Conservation (phyloP, 2,113 vertebrate genomes). For the Neofelis nebulosa region DNA sequence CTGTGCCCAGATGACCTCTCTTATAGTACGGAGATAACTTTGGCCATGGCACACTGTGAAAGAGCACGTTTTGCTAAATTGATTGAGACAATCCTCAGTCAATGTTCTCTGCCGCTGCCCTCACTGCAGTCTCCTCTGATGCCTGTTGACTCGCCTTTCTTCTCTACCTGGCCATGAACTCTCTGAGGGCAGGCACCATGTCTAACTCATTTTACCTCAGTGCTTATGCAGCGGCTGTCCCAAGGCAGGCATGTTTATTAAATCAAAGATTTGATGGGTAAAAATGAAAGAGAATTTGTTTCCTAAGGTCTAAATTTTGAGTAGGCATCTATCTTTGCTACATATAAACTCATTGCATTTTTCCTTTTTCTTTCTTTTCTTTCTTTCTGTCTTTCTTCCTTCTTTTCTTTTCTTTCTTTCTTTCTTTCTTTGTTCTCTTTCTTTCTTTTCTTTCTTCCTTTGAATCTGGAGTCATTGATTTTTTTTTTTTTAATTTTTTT, state of each 20-base stretch:
- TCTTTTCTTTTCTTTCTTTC: too few relatives aligned
- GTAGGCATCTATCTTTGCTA: neutral
- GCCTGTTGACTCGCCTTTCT: neutral
- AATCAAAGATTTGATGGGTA: neutral
- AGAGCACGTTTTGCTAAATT: neutral
- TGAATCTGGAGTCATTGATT: neutral
- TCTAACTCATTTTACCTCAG: neutral
- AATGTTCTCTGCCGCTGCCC: neutral
- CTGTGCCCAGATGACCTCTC: neutral
- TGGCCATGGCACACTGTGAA: neutral
- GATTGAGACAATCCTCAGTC: neutral
- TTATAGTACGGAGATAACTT: neutral
- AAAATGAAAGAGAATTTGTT: slow-evolving; percentile 2
- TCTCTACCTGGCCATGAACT: neutral
- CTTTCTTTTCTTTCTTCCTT: too few relatives aligned
- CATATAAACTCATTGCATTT: neutral
- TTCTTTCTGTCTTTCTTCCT: neutral
- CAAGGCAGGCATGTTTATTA: neutral
- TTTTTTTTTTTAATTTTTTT: too few relatives aligned
- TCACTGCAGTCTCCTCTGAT: neutral
- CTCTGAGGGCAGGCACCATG: neutral
- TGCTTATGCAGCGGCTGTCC: neutral
- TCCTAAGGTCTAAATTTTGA: slow-evolving; percentile 11
- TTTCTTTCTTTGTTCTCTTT: too few relatives aligned
- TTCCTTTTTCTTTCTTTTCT: too few relatives aligned